Conservation (phyloP, 1,140 invertebrate genomes). For the Cyphomyrmex costatus region DNA sequence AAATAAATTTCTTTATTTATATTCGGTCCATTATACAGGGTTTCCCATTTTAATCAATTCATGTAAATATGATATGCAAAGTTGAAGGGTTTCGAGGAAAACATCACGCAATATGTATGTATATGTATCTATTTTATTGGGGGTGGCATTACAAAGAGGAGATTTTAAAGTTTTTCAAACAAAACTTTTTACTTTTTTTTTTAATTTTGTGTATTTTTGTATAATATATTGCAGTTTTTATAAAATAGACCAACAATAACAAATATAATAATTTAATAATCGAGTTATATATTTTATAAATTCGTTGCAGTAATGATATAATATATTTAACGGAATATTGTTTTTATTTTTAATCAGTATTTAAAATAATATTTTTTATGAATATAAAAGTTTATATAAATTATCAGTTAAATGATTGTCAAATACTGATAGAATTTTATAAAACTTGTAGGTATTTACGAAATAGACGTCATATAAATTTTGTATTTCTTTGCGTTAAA, state of each 20-base stretch:
- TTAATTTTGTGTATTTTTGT: not conserved
- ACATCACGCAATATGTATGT: constrained; percentile 9
- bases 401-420: not conserved
- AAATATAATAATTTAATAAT: not conserved
- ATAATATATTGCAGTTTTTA: not conserved
- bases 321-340: not conserved
- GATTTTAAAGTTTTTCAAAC: not conserved
- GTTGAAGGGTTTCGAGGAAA: not conserved
- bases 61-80: constrained; percentile 38
- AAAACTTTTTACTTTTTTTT: not conserved
- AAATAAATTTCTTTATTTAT: constrained; percentile 26
- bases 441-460: not conserved
- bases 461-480: not conserved
- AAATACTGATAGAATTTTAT: constrained; percentile 4
- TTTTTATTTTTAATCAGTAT: not conserved
- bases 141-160: not conserved
- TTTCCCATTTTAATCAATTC: constrained; percentile 4
- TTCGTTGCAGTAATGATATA: not conserved
- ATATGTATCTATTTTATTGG: constrained; percentile 21
- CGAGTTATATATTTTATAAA: not conserved
- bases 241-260: not conserved
- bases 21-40: constrained; percentile 20
- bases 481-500: not conserved
- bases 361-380: not conserved
- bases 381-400: constrained; percentile 23